A percentile compares a stretch with the other conserved stretches of the same genome.
Evolutionary conservation across 2,113 vertebrate genomes (phyloP).

Genomic region (Brevimyrus niger): DNA sequence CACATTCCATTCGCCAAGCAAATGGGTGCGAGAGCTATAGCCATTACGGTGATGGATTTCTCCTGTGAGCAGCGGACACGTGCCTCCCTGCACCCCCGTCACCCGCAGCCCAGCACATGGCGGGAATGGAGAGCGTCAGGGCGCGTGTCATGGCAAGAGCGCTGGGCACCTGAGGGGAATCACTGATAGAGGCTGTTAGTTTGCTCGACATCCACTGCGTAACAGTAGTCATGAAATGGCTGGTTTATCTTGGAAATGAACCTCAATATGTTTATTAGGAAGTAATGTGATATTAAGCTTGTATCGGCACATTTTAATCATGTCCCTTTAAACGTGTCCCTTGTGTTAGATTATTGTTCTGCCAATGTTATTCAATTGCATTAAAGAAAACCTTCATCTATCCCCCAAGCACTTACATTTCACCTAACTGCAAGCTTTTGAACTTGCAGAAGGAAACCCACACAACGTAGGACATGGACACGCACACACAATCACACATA

Average conservation of each 20-base stretch:
- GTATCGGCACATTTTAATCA: not conserved
- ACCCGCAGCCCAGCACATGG: not conserved
- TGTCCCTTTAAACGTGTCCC: not conserved
- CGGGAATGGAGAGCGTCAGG: not conserved
- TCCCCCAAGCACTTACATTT: not conserved
- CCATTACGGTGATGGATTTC: slow-evolving; percentile 44
- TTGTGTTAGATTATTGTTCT: not conserved
- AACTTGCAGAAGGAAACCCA: not conserved
- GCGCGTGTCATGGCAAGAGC: not conserved
- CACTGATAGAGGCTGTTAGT: not conserved
- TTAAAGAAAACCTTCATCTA: not conserved
- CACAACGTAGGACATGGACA: not conserved
- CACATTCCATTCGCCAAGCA: slow-evolving; percentile 23
- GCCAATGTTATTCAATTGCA: not conserved
- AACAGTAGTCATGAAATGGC: not conserved
- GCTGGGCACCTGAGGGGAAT: not conserved
- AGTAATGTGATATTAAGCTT: not conserved
- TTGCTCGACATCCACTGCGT: not conserved
- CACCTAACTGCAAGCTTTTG: not conserved
- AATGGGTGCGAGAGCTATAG: slow-evolving; percentile 26
- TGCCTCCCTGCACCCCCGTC: not conserved
- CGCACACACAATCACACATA: not conserved
- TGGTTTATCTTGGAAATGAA: not conserved
- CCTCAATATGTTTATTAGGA: not conserved
- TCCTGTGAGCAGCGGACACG: not conserved